Evolutionary conservation across 2,888 invertebrate species (phyloP).

Genomic region (Cheilosia vulpina): DNA sequence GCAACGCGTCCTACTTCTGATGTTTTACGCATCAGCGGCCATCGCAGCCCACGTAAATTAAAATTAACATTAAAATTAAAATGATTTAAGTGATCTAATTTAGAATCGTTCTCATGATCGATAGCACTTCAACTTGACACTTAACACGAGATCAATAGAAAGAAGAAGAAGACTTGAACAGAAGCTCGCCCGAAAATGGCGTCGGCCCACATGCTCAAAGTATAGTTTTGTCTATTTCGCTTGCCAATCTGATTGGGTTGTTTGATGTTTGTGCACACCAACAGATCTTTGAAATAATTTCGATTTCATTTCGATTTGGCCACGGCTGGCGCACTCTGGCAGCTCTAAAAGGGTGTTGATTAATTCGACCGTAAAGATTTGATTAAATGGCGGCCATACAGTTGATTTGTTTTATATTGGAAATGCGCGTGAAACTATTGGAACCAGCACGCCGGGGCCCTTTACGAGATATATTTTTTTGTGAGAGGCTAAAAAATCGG

Average conservation of each 20-base stretch:
- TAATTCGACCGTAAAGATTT: constrained; percentile 42
- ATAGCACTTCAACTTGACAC: constrained; percentile 70
- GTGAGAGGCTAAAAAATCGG: not conserved
- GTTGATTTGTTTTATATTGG: constrained; percentile 8
- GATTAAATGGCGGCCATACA: constrained; percentile 23
- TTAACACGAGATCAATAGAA: constrained; percentile 45
- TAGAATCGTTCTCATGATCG: constrained; percentile 39
- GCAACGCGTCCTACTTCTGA: constrained; percentile 21
- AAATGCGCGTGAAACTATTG: constrained; percentile 6
- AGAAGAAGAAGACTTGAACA: constrained; percentile 23
- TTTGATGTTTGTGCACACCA: constrained; percentile 5
- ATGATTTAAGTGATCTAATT: constrained; percentile 47
- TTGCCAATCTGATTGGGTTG: constrained; percentile 16
- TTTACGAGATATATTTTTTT: not conserved
- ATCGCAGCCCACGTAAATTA: constrained; percentile 9
- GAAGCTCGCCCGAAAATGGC: not conserved
- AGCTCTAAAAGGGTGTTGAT: constrained; percentile 39
- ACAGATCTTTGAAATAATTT: constrained; percentile 19
- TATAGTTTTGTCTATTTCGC: constrained; percentile 3
- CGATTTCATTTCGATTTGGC: constrained; percentile 34
- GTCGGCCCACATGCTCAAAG: not conserved
- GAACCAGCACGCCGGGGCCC: not conserved
- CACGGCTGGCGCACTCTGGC: constrained; percentile 4
- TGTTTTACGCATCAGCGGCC: constrained; percentile 10
- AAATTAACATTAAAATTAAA: constrained; percentile 4